Evolutionary conservation across 2,797 vertebrate species (phyloP), one percentile per base, ranked within the genome.

Genomic region (Urosaurus nigricauda): DNA sequence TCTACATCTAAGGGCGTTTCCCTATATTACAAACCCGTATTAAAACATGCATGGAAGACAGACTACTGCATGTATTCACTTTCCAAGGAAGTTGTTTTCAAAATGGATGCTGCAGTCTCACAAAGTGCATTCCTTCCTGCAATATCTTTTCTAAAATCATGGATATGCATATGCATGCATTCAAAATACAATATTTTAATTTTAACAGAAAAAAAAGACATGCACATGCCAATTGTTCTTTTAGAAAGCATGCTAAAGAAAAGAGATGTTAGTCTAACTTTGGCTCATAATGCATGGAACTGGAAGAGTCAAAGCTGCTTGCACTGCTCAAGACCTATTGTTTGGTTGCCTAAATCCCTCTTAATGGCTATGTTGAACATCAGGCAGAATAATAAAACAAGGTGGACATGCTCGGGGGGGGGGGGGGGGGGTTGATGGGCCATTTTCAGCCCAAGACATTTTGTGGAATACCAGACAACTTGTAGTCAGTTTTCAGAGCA

Each of bases 261-360:
- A 88, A 92, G 47, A 89, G 83, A 78, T 14, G 29, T 8, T 87
- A 84, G 89, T 84, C 74, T 88, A 81, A 17, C 16, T 26, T 71
- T 89, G 75, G 87, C 86, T 4, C 2, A 56, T 0, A 26, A 24
- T 1, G n/a, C 58, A 4, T 24, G 1, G 7, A 86, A n/a, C 32
- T 71, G 93, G 93, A 21, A 80, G 21, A 37, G 79, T 37, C 21
- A 58, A 16, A 37, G n/a, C 35, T 85, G n/a, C 83, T 58, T 85
- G 70, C 47, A 70, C 32, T 68, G 53, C 32, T 51, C 65, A 65
- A 53, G 26, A 58, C 26, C 4, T 19, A 58, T 13, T 51, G 32
- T 13, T 26, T 26, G 53, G 47, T 5, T 2, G 35, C 35, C n/a
- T 26, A 35, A 81, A 78, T 78, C 21, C 53, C 47, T 5, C 16